phyloP scores from a whole-genome alignment of 2,113 vertebrate genomes.

The Forbesichthys agassizii region DNA sequence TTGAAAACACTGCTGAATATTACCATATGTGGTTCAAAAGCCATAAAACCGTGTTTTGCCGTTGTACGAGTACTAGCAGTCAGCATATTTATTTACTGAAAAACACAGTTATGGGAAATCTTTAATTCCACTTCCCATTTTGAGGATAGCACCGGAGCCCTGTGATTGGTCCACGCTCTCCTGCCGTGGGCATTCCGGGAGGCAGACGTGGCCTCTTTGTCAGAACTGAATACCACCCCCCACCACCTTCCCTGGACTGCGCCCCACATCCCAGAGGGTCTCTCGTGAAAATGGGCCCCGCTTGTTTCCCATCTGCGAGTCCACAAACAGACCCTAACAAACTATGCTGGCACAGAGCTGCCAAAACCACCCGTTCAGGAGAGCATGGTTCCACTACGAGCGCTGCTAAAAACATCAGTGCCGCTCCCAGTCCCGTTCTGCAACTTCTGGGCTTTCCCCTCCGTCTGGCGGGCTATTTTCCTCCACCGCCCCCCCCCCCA shows the following conservation, averaged over 20 bases:
- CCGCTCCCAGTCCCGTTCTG: conserved; percentile 37
- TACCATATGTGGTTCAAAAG: too few relatives aligned
- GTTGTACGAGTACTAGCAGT: too few relatives aligned
- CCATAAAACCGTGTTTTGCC: too few relatives aligned
- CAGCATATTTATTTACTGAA: too few relatives aligned
- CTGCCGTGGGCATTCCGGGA: conserved; percentile 22
- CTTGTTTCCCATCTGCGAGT: conserved; percentile 77
- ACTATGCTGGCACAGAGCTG: conserved; percentile 39
- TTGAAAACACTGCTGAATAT: too few relatives aligned
- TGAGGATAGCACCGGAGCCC: too few relatives aligned
- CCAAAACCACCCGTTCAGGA: conserved; percentile 35
- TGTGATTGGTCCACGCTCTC: background rate
- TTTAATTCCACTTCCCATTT: too few relatives aligned
- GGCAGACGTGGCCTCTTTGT: conserved; percentile 50
- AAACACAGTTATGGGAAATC: too few relatives aligned
- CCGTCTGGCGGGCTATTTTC: conserved; percentile 49
- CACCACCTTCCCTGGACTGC: conserved; percentile 45
- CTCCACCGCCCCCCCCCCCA: conserved; percentile 17
- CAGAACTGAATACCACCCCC: conserved; percentile 35
- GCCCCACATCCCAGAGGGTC: conserved; percentile 59
- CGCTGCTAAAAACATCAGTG: conserved; percentile 41
- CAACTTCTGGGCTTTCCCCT: conserved; percentile 65
- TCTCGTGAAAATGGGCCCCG: conserved; percentile 68
- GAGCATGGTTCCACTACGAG: conserved; percentile 8
- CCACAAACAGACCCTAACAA: conserved; percentile 68